Base-by-base conservation (phyloP, 2,888 invertebrate genomes). In the Drosophila mimica region DNA sequence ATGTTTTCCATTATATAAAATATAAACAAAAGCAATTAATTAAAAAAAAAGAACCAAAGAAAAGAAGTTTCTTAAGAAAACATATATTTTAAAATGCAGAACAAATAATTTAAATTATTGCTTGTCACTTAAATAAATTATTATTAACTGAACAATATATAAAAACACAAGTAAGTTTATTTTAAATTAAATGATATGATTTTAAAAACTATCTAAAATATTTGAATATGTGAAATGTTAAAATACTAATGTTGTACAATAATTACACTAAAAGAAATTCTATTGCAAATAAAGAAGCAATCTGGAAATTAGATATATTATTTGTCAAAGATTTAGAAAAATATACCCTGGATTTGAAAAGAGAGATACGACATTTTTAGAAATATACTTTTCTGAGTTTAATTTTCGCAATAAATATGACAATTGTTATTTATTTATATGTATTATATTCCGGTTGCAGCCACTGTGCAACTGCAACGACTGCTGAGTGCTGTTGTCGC, bases 381-480 rank as follows among this genome's bases (percentile, higher is more conserved):
- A 46, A 46, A 20, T 46, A 13, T 46, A 20, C 20, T 43, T 15
- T 20, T 13, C 7, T 20, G 3, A 13, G n/a, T 9, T 5, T 6
- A n/a, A n/a, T 43, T 20, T 6, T 43, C 6, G 3, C 20, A 20
- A 20, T 43, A 20, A 20, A 13, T 13, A 3, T 11, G 17, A 28
- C 4, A n/a, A 8, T 30, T 4, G 8, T 56, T 30, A 56, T 33
- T 30, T 20, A 28, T 15, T 25, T 15, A 3, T 11, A 5, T 4
- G 17, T 17, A 11, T 48, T 1, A 4, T 8, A 17, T 0, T 15
- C 20, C 4, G 9, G 30, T 13, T 48, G n/a, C 7, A 46, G 38
- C 63, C 81, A 82, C 70, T 76, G 85, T 79, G 73, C 61, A n/a
- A 40, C 51, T 59, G 60, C 49, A 11, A 46, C 57, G 54, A 57